Conservation (phyloP, 2,888 invertebrate species). For the Harpagoxenus sublaevis region DNA sequence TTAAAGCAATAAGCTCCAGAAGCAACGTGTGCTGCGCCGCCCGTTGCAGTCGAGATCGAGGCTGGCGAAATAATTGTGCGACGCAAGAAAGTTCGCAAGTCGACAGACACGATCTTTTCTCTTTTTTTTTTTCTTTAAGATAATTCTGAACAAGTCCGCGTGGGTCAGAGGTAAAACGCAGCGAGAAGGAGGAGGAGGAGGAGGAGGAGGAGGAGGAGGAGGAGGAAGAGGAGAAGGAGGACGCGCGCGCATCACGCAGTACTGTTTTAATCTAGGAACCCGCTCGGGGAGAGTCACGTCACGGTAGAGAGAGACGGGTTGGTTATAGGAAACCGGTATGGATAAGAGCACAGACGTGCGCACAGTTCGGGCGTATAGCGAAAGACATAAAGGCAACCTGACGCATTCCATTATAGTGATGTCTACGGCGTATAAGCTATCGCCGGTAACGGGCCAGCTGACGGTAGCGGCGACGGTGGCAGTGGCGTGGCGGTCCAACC, state of each 20-base stretch:
- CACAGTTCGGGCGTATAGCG: conserved; percentile 64
- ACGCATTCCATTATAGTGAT: conserved; percentile 82
- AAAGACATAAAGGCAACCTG: conserved; percentile 83
- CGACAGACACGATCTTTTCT: background rate
- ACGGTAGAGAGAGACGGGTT: conserved; percentile 29
- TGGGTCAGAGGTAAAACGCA: background rate
- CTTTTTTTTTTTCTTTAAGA: background rate
- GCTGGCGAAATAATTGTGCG: background rate
- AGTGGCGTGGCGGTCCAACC: conserved; percentile 71
- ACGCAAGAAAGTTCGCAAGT: background rate
- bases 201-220: background rate
- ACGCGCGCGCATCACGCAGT: conserved; percentile 28
- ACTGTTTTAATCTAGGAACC: conserved; percentile 57
- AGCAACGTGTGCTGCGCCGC: background rate
- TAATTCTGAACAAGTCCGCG: background rate
- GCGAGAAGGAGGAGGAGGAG: too few species aligned
- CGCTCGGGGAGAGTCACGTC: conserved; percentile 30
- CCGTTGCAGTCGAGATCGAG: background rate
- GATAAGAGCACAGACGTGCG: conserved; percentile 30
- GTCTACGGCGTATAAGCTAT: conserved; percentile 80
- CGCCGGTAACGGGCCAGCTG: conserved; percentile 77
- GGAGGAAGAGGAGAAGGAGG: too few species aligned
- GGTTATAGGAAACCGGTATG: conserved; percentile 57
- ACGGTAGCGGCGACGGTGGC: conserved; percentile 67
- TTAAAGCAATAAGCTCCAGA: background rate